A percentile compares a stretch with the other conserved stretches of the same genome.
These are phyloP conservation scores for Lathamus discolor DNA, from an alignment of 2,113 vertebrate genomes.

Conservation along the genomic window DNA sequence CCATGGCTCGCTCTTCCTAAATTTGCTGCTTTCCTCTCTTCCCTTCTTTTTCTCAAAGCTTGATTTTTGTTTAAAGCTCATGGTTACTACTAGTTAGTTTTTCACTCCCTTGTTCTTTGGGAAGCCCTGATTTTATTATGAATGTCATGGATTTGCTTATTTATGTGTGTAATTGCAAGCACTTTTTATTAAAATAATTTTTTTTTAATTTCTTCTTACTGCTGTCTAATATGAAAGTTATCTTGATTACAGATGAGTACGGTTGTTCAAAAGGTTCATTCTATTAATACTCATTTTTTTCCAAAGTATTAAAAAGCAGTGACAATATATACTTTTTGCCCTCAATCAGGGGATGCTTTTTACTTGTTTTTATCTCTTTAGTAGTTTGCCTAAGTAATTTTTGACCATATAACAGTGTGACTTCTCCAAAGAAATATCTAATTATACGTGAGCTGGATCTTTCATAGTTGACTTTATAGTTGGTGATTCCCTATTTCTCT, in stretches of 20 bases:
- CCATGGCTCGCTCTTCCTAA: not conserved
- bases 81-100: not conserved
- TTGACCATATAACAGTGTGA: not conserved
- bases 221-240: conserved; percentile 83
- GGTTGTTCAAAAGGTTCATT: conserved; percentile 82
- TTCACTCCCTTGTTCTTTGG: not conserved
- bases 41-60: not conserved
- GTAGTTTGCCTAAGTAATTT: conserved; percentile 7
- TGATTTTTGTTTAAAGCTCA: not conserved
- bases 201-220: conserved; percentile 73
- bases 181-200: conserved; percentile 64
- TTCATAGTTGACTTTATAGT: not conserved
- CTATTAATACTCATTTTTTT: conserved; percentile 62
- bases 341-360: conserved; percentile 33
- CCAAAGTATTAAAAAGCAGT: conserved; percentile 43
- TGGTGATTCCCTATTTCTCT: not conserved
- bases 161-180: not conserved
- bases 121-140: not conserved
- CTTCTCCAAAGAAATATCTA: conserved; percentile 32
- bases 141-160: not conserved
- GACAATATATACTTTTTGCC: conserved; percentile 79
- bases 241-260: conserved; percentile 86
- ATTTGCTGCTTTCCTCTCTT: not conserved
- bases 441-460: not conserved
- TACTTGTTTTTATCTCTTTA: not conserved